Conservation (phyloP, 2,888 invertebrate species). For the Phania funesta region DNA sequence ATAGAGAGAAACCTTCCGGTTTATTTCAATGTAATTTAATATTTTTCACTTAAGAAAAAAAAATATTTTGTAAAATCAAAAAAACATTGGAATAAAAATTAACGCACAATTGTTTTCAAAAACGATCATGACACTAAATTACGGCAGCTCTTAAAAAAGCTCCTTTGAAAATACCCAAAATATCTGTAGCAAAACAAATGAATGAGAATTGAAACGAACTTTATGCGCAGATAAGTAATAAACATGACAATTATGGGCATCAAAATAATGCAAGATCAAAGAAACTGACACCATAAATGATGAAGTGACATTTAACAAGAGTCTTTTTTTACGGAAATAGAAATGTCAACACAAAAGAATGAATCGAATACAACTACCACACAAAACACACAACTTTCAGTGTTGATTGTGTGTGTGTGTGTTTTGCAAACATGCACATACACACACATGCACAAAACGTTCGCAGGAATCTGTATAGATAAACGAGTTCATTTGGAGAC, state of each 20-base stretch:
- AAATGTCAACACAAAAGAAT: constrained; percentile 52
- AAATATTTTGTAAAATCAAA: too few species aligned
- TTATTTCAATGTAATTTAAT: too few species aligned
- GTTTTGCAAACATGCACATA: background rate
- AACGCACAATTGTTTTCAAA: too few species aligned
- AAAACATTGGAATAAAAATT: too few species aligned
- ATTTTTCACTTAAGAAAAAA: too few species aligned
- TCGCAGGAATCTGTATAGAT: background rate
- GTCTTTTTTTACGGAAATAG: constrained; percentile 36
- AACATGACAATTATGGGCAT: constrained; percentile 37
- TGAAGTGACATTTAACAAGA: constrained; percentile 17
- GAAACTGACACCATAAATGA: constrained; percentile 9
- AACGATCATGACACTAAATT: too few species aligned
- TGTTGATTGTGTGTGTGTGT: background rate
- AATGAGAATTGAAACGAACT: background rate
- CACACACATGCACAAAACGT: background rate
- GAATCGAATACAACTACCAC: constrained; percentile 3
- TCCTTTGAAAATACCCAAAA: background rate
- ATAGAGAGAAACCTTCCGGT: too few species aligned
- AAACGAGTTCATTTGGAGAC: background rate
- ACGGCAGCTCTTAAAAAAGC: background rate
- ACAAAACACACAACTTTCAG: background rate
- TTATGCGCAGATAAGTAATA: constrained; percentile 28
- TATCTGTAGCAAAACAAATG: background rate
- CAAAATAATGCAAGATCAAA: background rate